Conservation (phyloP, 35 echinoderm and acorn worm genomes). For the Apostichopus californicus region DNA sequence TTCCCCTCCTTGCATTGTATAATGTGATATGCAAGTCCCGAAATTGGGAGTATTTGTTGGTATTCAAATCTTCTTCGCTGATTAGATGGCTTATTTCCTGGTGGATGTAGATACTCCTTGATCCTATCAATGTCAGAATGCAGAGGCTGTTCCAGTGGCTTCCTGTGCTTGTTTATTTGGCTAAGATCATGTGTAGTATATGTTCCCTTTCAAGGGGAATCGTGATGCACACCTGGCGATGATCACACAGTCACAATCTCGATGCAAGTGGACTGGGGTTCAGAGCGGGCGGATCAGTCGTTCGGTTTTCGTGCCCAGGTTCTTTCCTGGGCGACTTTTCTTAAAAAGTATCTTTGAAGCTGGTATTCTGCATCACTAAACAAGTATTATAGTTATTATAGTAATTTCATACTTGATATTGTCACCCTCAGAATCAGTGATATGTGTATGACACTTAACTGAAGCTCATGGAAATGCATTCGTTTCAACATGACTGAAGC, state of each 20-base stretch:
- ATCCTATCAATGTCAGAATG: slow-evolving; percentile 27
- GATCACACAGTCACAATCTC: too few relatives aligned
- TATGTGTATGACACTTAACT: background rate
- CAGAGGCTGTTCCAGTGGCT: background rate
- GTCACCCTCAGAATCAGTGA: background rate
- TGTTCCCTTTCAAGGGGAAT: too few relatives aligned
- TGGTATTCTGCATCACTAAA: background rate
- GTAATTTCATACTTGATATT: background rate
- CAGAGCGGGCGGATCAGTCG: too few relatives aligned
- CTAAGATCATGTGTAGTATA: too few relatives aligned
- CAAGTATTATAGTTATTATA: background rate
- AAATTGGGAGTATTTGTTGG: background rate
- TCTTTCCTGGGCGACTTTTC: too few relatives aligned
- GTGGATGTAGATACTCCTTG: background rate
- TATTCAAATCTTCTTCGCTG: background rate
- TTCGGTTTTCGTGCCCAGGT: too few relatives aligned
- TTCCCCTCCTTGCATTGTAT: slow-evolving; percentile 55
- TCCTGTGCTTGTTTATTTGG: background rate
- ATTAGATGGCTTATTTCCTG: background rate
- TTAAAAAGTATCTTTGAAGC: too few relatives aligned
- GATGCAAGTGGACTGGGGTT: too few relatives aligned
- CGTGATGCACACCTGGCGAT: too few relatives aligned
- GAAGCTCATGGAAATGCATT: background rate
- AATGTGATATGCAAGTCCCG: slow-evolving; percentile 27
- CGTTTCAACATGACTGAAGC: background rate